Evolutionary conservation across 23 tunicate genomes (phyloP), one percentile per base, ranked within the genome.

Genomic region (Halocynthia roretzi): DNA sequence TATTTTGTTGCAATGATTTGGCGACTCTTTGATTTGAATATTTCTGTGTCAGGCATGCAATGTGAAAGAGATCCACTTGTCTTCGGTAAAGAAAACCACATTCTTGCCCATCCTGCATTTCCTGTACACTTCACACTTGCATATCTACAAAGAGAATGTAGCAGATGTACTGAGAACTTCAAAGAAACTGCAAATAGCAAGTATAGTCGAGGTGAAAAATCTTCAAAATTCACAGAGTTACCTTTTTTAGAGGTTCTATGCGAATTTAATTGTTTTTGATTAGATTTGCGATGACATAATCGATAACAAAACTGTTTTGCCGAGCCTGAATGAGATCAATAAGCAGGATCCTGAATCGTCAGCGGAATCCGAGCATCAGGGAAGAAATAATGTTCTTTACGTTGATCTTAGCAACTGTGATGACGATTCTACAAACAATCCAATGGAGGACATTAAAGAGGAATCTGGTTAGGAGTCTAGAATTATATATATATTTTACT

Each of bases 91-190:
- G 54, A 56, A 63, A 71, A 88, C 74, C 69, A 83, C 87, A 54
- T 88, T 88, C 44, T 67, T 88, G 7, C 87, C 87, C 8, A 83
- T 88, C 20, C 75, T 88, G 52, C 87, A 88, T 69, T 88, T 77
- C 63, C 72, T 88, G 54, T 88, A 88, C 87, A 83, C 95, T 15
- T 88, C 95, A 8, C 51, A 57, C 48, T 80, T 88, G 40, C 95
- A 88, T 72, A 56, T 88, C 5, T 83, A 83, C 80, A 67, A 56
- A 23, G 95, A 88, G 61, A 88, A 88, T 83, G 51, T 88, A 71
- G 76, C 78, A 6, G 95, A 88, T 64, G 44, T 88, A 7, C 52
- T 83, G 50, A 83, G 78, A 56, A 83, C 87, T 9, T 83, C 87
- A 68, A 63, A 81, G 68, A 88, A 88, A 51, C 83, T 88, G 15